These are phyloP conservation scores for Synergus gifuensis DNA, from an alignment of 2,888 invertebrate species.

Conservation along the genomic window DNA sequence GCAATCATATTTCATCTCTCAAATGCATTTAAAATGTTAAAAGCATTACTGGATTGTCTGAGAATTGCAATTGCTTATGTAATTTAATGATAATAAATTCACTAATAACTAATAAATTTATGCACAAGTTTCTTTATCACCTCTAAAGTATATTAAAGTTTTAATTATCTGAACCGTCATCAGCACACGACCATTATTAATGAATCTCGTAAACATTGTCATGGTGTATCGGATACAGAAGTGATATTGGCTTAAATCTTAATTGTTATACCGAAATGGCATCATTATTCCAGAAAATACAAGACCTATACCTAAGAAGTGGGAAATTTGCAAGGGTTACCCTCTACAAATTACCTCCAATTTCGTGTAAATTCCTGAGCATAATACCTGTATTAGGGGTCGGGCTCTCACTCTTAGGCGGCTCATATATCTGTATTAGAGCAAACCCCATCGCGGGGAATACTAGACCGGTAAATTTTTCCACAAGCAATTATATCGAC, in stretches of 20 bases:
- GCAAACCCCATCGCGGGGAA: slow-evolving; percentile 33
- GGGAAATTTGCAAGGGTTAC: slow-evolving; percentile 55
- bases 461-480: slow-evolving; percentile 39
- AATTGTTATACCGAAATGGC: background rate
- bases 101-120: too few species aligned
- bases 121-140: background rate
- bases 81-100: too few species aligned
- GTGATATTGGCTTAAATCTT: background rate
- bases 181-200: background rate
- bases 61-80: too few species aligned
- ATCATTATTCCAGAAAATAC: background rate
- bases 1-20: background rate
- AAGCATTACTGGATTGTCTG: too few species aligned
- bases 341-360: slow-evolving; percentile 73
- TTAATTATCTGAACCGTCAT: background rate
- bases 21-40: too few species aligned
- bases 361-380: slow-evolving; percentile 72
- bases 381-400: slow-evolving; percentile 72
- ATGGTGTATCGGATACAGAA: background rate
- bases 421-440: slow-evolving; percentile 75
- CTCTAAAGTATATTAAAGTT: background rate
- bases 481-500: slow-evolving; percentile 38
- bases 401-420: slow-evolving; percentile 65
- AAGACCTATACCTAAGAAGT: slow-evolving; percentile 10
- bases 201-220: background rate